Evolutionary conservation across 2,113 vertebrate genomes (phyloP).

Genomic region (Pluvianellus socialis): DNA sequence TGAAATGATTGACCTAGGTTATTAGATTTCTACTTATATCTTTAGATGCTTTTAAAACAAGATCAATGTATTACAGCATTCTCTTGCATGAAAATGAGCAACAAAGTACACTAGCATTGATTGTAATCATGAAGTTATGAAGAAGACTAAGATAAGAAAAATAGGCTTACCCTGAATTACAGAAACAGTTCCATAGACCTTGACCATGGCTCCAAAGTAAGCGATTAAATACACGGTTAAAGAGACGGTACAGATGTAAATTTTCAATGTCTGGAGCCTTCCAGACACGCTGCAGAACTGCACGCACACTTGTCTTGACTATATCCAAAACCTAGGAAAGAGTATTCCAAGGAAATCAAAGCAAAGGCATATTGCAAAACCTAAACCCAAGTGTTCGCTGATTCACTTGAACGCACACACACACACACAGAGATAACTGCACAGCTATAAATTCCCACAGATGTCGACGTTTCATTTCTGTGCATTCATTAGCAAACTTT

Average conservation of each 20-base stretch:
- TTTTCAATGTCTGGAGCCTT: slow-evolving; percentile 89
- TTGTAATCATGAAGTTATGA: not conserved
- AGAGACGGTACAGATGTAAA: slow-evolving; percentile 89
- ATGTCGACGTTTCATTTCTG: not conserved
- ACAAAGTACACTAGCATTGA: not conserved
- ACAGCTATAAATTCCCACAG: not conserved
- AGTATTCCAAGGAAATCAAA: slow-evolving; percentile 21
- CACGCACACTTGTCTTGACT: slow-evolving; percentile 88
- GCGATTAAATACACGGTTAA: slow-evolving; percentile 92
- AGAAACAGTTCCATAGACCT: slow-evolving; percentile 96
- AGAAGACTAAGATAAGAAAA: not conserved
- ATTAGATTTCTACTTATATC: not conserved
- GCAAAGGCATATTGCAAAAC: not conserved
- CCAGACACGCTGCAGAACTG: slow-evolving; percentile 91
- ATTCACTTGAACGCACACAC: not conserved
- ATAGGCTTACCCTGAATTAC: slow-evolving; percentile 85
- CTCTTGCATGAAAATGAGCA: not conserved
- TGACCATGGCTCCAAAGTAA: slow-evolving; percentile 96
- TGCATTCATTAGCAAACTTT: not conserved
- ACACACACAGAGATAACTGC: not conserved
- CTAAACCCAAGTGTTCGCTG: not conserved
- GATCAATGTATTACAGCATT: not conserved
- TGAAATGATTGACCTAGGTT: not conserved
- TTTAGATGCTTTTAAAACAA: not conserved
- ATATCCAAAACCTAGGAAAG: slow-evolving; percentile 91